phyloP scores from a whole-genome alignment of 2,797 vertebrate genomes.

The Pipistrellus nathusii region DNA sequence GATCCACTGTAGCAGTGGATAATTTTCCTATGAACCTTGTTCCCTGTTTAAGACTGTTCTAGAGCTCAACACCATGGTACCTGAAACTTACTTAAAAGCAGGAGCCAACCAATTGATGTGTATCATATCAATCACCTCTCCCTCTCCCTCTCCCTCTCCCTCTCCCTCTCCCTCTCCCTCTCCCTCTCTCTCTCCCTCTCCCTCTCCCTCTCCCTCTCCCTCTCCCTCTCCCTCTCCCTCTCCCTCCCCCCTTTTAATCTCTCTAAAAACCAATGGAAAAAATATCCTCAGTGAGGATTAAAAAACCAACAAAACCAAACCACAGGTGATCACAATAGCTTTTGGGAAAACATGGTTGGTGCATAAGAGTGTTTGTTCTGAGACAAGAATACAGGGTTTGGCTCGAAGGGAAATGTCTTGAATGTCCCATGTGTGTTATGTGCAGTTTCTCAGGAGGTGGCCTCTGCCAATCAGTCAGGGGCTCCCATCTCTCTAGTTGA shows the following conservation, averaged over 20 bases:
- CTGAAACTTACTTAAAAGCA: constrained; percentile 1
- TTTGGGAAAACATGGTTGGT: background rate
- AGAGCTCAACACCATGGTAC: background rate
- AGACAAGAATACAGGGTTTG: background rate
- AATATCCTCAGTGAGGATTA: background rate
- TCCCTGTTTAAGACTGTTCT: background rate
- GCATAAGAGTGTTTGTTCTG: background rate
- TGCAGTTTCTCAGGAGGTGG: background rate
- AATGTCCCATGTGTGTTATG: background rate
- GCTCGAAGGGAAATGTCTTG: background rate
- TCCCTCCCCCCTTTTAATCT: background rate
- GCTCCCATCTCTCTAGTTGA: background rate
- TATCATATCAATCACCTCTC: background rate
- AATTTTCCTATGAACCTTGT: background rate
- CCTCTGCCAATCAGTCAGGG: background rate
- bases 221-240: too few relatives aligned
- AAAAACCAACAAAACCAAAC: background rate
- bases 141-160: too few relatives aligned
- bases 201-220: too few relatives aligned
- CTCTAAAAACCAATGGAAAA: background rate
- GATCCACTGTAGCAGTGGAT: background rate
- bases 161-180: too few relatives aligned
- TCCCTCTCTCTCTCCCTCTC: too few relatives aligned
- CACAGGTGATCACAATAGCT: background rate
- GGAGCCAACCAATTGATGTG: background rate